Percentiles rank a stretch among this genome's conserved stretches.
phyloP scores from a whole-genome alignment of 2,888 invertebrate species.

The Spodoptera exigua region DNA sequence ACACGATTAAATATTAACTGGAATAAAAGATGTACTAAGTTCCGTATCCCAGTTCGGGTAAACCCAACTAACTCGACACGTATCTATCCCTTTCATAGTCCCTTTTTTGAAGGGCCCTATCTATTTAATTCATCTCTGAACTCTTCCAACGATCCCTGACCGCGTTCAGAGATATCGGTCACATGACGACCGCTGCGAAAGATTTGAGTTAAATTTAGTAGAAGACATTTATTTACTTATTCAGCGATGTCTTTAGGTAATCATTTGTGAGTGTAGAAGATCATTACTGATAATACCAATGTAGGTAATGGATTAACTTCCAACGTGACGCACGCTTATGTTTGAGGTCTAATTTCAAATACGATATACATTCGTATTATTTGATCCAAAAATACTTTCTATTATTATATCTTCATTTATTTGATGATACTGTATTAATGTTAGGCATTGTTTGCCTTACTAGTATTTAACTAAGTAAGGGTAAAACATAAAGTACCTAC shows the following conservation, averaged over 20 bases:
- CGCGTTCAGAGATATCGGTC: slow-evolving; percentile 87
- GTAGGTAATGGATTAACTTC: slow-evolving; percentile 67
- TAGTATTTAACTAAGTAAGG: background rate
- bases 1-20: slow-evolving; percentile 42
- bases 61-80: slow-evolving; percentile 59
- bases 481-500: slow-evolving; percentile 4
- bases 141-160: slow-evolving; percentile 85
- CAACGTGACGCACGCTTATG: slow-evolving; percentile 35
- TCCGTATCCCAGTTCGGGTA: slow-evolving; percentile 32
- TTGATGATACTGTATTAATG: background rate
- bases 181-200: slow-evolving; percentile 82
- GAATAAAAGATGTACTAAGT: slow-evolving; percentile 51
- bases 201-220: slow-evolving; percentile 88
- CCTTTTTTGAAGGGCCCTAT: slow-evolving; percentile 83
- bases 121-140: slow-evolving; percentile 88
- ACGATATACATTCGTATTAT: background rate
- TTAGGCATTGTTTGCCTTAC: too few species aligned
- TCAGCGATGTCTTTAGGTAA: slow-evolving; percentile 78
- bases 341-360: slow-evolving; percentile 10
- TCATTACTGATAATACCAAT: slow-evolving; percentile 60
- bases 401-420: background rate
- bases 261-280: slow-evolving; percentile 75
- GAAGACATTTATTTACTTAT: slow-evolving; percentile 87
- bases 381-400: background rate
- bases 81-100: slow-evolving; percentile 75